Percentiles rank a stretch among this genome's conserved stretches.
Evolutionary conservation across 2,113 vertebrate species (phyloP).

Genomic region (Tenrec ecaudatus): DNA sequence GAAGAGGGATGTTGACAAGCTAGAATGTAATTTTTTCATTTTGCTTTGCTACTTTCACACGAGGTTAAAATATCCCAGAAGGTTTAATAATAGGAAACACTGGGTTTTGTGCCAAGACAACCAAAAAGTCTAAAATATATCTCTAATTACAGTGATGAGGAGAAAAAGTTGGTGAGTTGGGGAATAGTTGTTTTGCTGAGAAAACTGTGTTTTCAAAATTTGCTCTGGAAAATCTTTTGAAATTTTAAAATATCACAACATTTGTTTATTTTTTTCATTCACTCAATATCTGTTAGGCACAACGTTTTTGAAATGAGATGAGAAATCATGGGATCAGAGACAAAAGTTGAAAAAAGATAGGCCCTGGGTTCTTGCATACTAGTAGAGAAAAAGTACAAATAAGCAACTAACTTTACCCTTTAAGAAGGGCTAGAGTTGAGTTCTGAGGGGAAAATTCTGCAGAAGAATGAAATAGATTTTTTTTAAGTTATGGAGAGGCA

Average conservation of each 20-base stretch:
- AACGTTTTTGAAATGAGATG: not conserved
- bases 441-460: not conserved
- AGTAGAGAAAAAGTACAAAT: not conserved
- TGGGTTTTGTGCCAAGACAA: not conserved
- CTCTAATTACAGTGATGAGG: not conserved
- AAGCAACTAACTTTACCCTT: too few relatives aligned
- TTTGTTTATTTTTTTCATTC: conserved; percentile 20
- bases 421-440: too few relatives aligned
- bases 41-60: conserved; percentile 47
- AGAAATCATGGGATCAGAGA: not conserved
- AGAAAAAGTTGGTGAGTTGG: conserved; percentile 25
- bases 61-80: conserved; percentile 38
- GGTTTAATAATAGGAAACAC: conserved; percentile 54
- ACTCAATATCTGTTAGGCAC: not conserved
- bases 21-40: conserved; percentile 52
- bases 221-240: conserved; percentile 13
- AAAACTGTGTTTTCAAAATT: conserved; percentile 18
- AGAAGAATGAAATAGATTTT: conserved; percentile 2
- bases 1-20: conserved; percentile 51
- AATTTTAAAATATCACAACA: conserved; percentile 21
- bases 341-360: not conserved
- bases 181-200: conserved; percentile 38
- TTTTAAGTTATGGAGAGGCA: not conserved
- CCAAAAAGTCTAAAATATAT: not conserved
- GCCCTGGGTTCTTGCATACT: not conserved